Percentiles rank a stretch among this genome's conserved stretches.
Evolutionary conservation across 2,888 invertebrate genomes (phyloP).

Genomic region (Lasioglossum calceatum): DNA sequence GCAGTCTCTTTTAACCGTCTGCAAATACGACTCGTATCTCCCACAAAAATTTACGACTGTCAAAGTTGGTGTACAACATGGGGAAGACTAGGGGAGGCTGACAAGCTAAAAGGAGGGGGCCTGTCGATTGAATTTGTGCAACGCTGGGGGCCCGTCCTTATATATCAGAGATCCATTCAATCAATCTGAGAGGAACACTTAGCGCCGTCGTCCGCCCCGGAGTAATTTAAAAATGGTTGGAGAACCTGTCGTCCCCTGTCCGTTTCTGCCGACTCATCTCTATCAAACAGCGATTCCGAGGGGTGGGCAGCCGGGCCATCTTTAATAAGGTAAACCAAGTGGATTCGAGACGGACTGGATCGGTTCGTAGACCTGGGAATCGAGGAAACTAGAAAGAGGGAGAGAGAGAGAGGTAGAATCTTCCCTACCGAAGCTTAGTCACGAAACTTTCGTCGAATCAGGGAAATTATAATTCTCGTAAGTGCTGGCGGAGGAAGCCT

Average conservation of each 20-base stretch:
- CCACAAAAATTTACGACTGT: background rate
- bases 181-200: background rate
- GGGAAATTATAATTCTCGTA: constrained; percentile 72
- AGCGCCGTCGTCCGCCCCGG: background rate
- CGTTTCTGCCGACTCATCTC: constrained; percentile 62
- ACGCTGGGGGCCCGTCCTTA: background rate
- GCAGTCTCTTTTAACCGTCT: background rate
- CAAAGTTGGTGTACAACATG: background rate
- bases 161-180: constrained; percentile 27
- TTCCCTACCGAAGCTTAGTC: constrained; percentile 49
- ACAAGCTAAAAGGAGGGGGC: background rate
- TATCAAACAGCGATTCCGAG: constrained; percentile 60
- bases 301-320: constrained; percentile 29
- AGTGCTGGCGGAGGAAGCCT: constrained; percentile 56
- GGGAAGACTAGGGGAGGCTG: background rate
- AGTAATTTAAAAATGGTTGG: constrained; percentile 30
- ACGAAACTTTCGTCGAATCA: constrained; percentile 69
- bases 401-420: background rate
- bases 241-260: constrained; percentile 21
- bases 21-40: background rate
- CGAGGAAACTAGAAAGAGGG: background rate
- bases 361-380: constrained; percentile 25
- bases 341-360: constrained; percentile 44
- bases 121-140: constrained; percentile 7
- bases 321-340: constrained; percentile 68